Evolutionary conservation across 2,797 vertebrate species (phyloP).

Genomic region (Falco peregrinus): DNA sequence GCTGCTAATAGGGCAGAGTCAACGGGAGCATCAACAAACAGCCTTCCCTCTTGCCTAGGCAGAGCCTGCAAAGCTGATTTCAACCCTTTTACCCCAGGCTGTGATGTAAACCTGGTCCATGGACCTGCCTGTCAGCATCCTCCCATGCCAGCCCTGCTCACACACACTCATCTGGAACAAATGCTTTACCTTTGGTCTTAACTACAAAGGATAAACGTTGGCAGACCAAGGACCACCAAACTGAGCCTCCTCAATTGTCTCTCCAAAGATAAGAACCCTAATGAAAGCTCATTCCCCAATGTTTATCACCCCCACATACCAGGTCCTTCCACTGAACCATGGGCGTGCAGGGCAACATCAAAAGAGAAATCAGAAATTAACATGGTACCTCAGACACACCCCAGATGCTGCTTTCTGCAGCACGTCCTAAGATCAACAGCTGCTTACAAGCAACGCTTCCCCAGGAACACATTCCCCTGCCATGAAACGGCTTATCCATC

Average conservation of each 20-base stretch:
- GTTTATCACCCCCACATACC: accelerated
- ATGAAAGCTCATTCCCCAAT: neutral
- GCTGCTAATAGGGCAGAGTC: neutral
- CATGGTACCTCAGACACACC: neutral
- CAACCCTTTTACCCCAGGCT: neutral
- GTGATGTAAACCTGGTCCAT: neutral
- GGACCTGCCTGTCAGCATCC: neutral
- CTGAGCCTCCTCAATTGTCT: neutral
- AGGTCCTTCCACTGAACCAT: neutral
- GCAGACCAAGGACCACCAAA: neutral
- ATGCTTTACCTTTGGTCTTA: neutral
- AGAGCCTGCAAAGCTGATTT: neutral
- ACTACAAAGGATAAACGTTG: neutral
- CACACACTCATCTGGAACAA: neutral
- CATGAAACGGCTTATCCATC: neutral
- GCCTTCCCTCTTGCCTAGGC: neutral
- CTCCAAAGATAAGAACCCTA: neutral
- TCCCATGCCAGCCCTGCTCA: neutral
- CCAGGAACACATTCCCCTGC: neutral
- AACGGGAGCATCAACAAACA: neutral
- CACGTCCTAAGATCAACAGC: neutral
- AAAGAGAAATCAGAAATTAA: neutral
- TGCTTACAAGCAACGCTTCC: neutral
- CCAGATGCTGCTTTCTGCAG: neutral
- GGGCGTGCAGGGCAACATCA: neutral